These are phyloP conservation scores for Hyles lineata DNA, from an alignment of 2,888 invertebrate genomes.

Conservation along the genomic window DNA sequence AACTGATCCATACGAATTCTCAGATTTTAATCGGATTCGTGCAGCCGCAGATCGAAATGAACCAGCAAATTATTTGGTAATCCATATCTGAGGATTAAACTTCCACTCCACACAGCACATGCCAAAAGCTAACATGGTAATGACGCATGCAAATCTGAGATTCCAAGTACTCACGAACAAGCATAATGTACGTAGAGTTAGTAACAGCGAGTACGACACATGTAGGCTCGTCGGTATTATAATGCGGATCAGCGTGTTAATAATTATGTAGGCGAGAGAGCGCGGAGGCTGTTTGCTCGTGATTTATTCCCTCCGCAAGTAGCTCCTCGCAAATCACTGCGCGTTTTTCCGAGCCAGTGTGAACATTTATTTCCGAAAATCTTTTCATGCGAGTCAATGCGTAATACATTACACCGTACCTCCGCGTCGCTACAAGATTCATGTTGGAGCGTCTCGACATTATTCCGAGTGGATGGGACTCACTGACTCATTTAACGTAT, in stretches of 20 bases:
- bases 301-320: neutral
- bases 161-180: no score
- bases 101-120: no score
- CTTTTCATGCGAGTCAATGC: constrained; percentile 22
- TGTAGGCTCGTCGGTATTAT: neutral
- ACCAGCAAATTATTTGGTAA: no score
- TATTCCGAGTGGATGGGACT: neutral
- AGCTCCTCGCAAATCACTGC: constrained; percentile 2
- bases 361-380: constrained; percentile 14
- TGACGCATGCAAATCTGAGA: no score
- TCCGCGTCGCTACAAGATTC: neutral
- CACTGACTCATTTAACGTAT: neutral
- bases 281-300: neutral
- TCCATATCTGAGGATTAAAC: no score
- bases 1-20: no score
- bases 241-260: constrained; percentile 8
- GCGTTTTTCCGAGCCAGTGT: neutral
- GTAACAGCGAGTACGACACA: no score
- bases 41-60: no score
- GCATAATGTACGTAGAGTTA: no score
- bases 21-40: no score
- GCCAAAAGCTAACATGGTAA: no score
- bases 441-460: neutral
- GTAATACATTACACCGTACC: constrained; percentile 16
- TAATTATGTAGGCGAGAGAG: neutral